phyloP scores from a whole-genome alignment of 2,113 vertebrate species.

The Tretioscincus oriximinensis region DNA sequence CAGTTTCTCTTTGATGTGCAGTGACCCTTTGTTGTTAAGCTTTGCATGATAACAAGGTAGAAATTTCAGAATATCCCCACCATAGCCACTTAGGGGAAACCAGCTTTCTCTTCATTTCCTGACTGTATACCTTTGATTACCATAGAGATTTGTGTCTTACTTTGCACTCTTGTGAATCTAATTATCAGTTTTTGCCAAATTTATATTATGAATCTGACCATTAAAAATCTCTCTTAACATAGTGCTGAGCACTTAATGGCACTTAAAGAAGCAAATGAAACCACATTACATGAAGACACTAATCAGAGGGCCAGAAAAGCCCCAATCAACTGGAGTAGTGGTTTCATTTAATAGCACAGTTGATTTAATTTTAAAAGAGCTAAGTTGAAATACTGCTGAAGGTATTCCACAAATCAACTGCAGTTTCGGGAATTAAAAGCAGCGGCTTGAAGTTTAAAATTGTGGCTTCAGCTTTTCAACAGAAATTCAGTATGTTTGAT shows the following conservation, averaged over 20 bases:
- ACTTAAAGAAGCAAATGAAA: constrained; percentile 24
- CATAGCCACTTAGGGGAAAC: constrained; percentile 15
- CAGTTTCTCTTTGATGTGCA: neutral
- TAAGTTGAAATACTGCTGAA: neutral
- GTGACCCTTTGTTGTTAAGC: neutral
- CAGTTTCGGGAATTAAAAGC: constrained; percentile 25
- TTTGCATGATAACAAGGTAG: neutral
- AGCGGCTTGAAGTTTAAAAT: neutral
- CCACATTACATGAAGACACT: constrained; percentile 1
- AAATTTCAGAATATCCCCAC: constrained; percentile 5
- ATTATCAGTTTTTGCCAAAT: neutral
- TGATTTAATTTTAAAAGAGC: constrained; percentile 11
- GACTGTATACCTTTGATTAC: neutral
- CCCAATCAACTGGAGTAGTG: neutral
- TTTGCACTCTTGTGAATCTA: neutral
- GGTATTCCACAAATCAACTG: neutral
- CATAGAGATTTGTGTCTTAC: constrained; percentile 1
- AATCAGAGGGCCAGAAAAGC: constrained; percentile 1
- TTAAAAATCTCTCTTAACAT: neutral
- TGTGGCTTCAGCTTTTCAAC: neutral
- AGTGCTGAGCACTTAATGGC: neutral
- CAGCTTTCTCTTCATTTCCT: constrained; percentile 16
- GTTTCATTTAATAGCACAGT: neutral
- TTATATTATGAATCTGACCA: neutral
- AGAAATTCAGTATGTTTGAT: neutral